phyloP scores from a whole-genome alignment of 2,797 vertebrate genomes.

The Acanthis flammea region DNA sequence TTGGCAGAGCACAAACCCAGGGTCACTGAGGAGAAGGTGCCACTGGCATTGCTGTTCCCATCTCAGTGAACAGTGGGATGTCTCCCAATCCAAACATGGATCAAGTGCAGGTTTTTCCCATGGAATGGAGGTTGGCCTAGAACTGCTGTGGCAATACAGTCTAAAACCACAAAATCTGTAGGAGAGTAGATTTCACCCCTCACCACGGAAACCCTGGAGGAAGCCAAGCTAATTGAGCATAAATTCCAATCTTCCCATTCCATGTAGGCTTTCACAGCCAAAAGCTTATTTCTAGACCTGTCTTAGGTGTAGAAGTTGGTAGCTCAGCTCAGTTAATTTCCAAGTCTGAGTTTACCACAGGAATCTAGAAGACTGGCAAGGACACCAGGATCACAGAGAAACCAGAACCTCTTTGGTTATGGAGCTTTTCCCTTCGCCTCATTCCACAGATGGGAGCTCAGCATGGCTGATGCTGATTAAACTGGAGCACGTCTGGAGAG shows the following conservation, averaged over 20 bases:
- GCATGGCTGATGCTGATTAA: not conserved
- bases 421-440: not conserved
- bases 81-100: not conserved
- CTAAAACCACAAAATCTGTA: not conserved
- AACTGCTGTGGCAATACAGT: not conserved
- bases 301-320: not conserved
- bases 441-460: not conserved
- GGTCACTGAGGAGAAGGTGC: not conserved
- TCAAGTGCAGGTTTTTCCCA: not conserved
- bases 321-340: not conserved
- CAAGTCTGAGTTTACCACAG: not conserved
- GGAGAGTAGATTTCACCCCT: not conserved
- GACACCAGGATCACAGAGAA: not conserved
- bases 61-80: rapidly evolving
- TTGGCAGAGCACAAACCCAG: not conserved
- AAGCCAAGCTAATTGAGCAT: not conserved
- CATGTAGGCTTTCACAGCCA: not conserved
- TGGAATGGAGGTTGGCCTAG: not conserved
- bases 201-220: not conserved
- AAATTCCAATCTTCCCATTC: not conserved
- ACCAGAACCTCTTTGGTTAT: not conserved
- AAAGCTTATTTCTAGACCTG: not conserved
- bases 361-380: not conserved
- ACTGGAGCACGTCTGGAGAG: not conserved
- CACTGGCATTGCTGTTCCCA: not conserved